phyloP scores from a whole-genome alignment of 2,888 invertebrate genomes.

The Alviniconcha strummeri region DNA sequence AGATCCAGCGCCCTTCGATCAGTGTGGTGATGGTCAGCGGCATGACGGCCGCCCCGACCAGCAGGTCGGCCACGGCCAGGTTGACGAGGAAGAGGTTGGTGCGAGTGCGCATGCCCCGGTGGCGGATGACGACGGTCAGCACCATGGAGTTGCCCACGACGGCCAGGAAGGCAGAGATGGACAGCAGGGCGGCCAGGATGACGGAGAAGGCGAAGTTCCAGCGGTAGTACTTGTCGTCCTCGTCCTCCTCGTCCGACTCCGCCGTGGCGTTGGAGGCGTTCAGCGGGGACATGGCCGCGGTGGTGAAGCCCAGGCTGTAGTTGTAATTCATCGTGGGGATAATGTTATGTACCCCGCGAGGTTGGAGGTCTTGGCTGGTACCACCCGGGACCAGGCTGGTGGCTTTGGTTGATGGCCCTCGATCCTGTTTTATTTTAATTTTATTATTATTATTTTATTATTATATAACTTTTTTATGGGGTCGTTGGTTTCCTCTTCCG shows the following conservation, averaged over 20 bases:
- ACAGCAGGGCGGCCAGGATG: conserved; percentile 48
- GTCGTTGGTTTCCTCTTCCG: not conserved
- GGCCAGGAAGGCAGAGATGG: conserved; percentile 69
- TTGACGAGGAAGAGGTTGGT: conserved; percentile 75
- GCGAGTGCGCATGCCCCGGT: conserved; percentile 74
- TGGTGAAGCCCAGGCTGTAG: not conserved
- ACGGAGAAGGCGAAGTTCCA: conserved; percentile 44
- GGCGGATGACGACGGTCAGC: conserved; percentile 71
- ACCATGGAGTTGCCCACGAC: conserved; percentile 74
- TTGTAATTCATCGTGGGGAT: not conserved
- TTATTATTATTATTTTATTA: not conserved
- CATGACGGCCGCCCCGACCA: conserved; percentile 72
- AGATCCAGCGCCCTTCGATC: conserved; percentile 71
- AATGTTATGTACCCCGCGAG: too few relatives aligned
- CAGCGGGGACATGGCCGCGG: not conserved
- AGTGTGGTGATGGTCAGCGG: conserved; percentile 74
- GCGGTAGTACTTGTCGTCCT: not conserved
- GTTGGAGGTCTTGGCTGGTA: too few relatives aligned
- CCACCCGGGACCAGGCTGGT: too few relatives aligned
- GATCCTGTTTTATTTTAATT: not conserved
- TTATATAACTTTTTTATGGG: not conserved
- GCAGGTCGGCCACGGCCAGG: conserved; percentile 74
- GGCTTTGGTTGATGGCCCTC: not conserved
- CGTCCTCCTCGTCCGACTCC: not conserved
- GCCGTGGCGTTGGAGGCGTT: not conserved